A percentile compares a stretch with the other conserved stretches of the same genome.
These are phyloP conservation scores for Danaus plexippus DNA, from an alignment of 1,140 invertebrate species.

Conservation along the genomic window DNA sequence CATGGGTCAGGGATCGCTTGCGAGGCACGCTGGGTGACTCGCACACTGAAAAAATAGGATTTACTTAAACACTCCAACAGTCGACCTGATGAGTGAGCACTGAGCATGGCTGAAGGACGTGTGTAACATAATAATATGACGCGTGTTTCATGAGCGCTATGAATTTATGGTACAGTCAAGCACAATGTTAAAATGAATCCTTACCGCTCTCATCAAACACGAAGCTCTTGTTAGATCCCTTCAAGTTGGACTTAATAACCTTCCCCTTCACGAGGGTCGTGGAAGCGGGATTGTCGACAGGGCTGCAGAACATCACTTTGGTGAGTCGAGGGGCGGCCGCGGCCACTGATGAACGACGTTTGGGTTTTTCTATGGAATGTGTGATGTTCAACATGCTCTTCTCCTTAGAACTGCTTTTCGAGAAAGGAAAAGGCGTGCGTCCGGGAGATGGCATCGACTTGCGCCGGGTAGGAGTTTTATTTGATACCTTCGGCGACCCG, in stretches of 20 bases:
- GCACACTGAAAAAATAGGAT: conserved; percentile 19
- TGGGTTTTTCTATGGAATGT: conserved; percentile 54
- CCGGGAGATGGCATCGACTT: conserved; percentile 53
- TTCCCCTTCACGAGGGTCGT: conserved; percentile 39
- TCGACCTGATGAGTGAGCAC: no score
- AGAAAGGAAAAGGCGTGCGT: conserved; percentile 44
- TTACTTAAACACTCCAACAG: no score
- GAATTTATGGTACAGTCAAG: no score
- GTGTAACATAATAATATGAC: no score
- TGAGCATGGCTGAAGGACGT: no score
- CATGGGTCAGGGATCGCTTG: conserved; percentile 56
- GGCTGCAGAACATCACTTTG: conserved; percentile 63
- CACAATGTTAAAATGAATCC: conserved; percentile 6
- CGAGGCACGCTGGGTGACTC: conserved; percentile 23
- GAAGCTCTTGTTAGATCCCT: conserved; percentile 67
- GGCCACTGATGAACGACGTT: conserved; percentile 19
- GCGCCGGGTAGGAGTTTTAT: conserved; percentile 34
- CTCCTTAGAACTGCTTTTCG: conserved; percentile 31
- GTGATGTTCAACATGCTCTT: conserved; percentile 51
- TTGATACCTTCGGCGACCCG: conserved; percentile 8
- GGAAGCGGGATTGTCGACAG: conserved; percentile 35
- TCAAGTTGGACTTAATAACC: conserved; percentile 64
- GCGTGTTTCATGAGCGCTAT: no score
- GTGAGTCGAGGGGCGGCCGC: conserved; percentile 30
- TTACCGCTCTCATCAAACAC: conserved; percentile 51